Percentiles rank a stretch among this genome's conserved stretches.
phyloP scores from a whole-genome alignment of 2,797 vertebrate species.

The Falco berigora region DNA sequence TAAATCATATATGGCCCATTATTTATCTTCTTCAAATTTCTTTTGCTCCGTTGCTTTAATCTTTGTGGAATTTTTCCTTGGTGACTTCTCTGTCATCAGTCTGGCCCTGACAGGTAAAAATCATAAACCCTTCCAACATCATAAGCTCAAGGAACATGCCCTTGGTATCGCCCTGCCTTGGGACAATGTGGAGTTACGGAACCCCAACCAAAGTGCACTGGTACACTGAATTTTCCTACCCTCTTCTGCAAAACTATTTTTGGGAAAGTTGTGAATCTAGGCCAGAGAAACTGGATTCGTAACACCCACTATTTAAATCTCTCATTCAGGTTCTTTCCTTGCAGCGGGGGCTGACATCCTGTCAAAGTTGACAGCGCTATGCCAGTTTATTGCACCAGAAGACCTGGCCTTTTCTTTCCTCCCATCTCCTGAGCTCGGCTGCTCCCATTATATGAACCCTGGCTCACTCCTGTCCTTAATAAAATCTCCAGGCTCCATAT shows the following conservation, averaged over 20 bases:
- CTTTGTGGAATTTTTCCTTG: not conserved
- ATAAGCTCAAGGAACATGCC: not conserved
- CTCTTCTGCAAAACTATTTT: not conserved
- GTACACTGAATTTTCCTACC: not conserved
- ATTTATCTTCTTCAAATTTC: not conserved
- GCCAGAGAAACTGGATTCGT: not conserved
- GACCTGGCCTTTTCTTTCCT: slow-evolving; percentile 6
- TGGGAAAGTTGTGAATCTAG: not conserved
- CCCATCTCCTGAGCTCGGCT: slow-evolving; percentile 1
- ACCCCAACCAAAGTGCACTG: not conserved
- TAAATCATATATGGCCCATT: no score
- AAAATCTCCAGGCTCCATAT: slow-evolving; percentile 40
- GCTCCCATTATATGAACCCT: not conserved
- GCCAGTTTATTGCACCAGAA: not conserved
- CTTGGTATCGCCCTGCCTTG: not conserved
- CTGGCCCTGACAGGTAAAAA: not conserved
- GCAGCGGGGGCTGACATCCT: not conserved
- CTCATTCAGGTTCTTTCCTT: not conserved
- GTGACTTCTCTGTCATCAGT: not conserved
- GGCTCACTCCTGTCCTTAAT: slow-evolving; percentile 14
- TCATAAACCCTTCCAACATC: not conserved
- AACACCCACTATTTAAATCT: not conserved
- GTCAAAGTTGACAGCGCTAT: not conserved
- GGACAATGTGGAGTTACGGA: not conserved
- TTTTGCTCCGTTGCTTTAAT: slow-evolving; percentile 7